These are phyloP conservation scores for Caiman crocodilus DNA, from an alignment of 2,797 vertebrate genomes.

Conservation along the genomic window DNA sequence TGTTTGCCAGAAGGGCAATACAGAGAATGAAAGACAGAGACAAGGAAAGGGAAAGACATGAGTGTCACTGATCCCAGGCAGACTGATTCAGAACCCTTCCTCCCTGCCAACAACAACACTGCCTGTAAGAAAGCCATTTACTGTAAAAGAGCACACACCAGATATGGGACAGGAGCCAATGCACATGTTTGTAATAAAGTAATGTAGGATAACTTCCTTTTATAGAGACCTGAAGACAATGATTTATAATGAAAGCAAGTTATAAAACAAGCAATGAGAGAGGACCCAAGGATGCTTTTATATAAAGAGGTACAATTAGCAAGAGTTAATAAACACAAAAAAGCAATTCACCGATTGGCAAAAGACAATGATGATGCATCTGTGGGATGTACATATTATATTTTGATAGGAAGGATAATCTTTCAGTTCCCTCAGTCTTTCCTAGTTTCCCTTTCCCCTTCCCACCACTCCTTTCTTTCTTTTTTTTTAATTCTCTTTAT, in stretches of 20 bases:
- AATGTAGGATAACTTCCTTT: not conserved
- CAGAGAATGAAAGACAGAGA: not conserved
- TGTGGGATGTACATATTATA: not conserved
- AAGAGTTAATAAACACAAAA: not conserved
- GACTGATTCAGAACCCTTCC: not conserved
- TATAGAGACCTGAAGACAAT: not conserved
- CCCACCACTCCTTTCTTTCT: not conserved
- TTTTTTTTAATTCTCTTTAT: not conserved
- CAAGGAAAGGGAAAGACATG: not conserved
- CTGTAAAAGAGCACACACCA: constrained; percentile 13
- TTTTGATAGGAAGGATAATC: not conserved
- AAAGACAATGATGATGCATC: not conserved
- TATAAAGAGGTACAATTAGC: not conserved
- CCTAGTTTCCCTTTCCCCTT: not conserved
- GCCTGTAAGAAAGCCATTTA: constrained; percentile 55
- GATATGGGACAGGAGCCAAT: not conserved
- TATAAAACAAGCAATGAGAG: not conserved
- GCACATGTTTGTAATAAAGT: not conserved
- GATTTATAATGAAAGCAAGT: not conserved
- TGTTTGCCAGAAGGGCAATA: not conserved
- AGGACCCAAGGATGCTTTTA: not conserved
- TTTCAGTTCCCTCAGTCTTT: not conserved
- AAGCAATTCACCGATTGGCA: accelerated
- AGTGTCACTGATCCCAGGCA: not conserved
- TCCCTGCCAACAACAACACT: not conserved